Base-by-base conservation (phyloP, 2,888 invertebrate species). In the Caenorhabditis becei region DNA sequence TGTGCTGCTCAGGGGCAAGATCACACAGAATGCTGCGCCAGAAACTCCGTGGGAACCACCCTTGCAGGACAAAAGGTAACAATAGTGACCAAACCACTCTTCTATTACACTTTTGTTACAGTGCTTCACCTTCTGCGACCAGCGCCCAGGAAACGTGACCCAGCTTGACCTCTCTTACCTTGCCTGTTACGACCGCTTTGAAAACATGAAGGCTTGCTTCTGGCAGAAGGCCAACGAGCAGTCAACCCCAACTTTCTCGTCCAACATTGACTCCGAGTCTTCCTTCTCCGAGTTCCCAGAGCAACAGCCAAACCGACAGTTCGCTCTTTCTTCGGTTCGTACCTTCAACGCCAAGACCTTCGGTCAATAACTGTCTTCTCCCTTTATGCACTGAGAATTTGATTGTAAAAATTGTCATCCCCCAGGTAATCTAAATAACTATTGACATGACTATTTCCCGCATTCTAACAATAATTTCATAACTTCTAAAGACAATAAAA, bases 1-100 rank as follows among this genome's bases (percentile, higher is more conserved):
- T 90, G 90, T 62, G 88, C 88, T 41, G 88, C 88, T 37, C 87
- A 85, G 74, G 88, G 88, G 10, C 79, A 77, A 11, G 88, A 88
- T 49, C 88, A 88, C 74, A 72, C 77, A 10, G 80, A 78, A 2
- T 88, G 88, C 78, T 88, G 88, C 59, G 77, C 53, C 1, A 77
- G 87, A 58, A 88, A 88, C 58, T 81, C 86, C 32, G 88, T 88
- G 18, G 80, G 84, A 41, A 88, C 87, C 24, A 88, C 88, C 47
- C 72, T 88, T n/a, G 86, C 88, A 41, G 88, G 88, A 53, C 74
- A 66, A 24, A 86, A 86, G 65, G 83, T 83, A 49, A 41, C 0
- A 10, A 0, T 16, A 11, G 18, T 20, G 1, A 11, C 5, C 24
- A 10, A 20, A 23, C 7, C 41, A 7, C 41, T 28, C 2, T 54